A percentile compares a stretch with the other conserved stretches of the same genome.
Conservation (phyloP, 1,140 invertebrate species). For the Drosophila aff. region DNA sequence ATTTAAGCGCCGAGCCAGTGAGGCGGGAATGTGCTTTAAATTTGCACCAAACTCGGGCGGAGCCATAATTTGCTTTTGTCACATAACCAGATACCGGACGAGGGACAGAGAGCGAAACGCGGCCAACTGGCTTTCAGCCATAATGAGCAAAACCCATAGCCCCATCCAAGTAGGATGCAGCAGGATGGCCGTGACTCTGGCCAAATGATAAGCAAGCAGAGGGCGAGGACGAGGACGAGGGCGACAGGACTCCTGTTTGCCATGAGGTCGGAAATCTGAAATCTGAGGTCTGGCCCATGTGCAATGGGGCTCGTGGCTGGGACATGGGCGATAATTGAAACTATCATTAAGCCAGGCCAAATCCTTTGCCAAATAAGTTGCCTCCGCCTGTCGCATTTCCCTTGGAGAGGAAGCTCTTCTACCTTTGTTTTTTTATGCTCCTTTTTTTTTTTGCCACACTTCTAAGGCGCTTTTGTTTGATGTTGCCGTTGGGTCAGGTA, state of each 20-base stretch:
- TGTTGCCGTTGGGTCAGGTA: slow-evolving; percentile 39
- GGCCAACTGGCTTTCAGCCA: slow-evolving; percentile 67
- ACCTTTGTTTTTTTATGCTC: slow-evolving; percentile 1
- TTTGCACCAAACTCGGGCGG: slow-evolving; percentile 43
- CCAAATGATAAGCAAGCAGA: slow-evolving; percentile 57
- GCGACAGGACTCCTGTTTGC: slow-evolving; percentile 26
- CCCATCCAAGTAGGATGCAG: slow-evolving; percentile 3
- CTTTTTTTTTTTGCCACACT: slow-evolving; percentile 23
- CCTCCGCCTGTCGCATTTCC: slow-evolving; percentile 7
- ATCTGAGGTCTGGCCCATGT: slow-evolving; percentile 57
- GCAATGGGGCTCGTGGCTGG: slow-evolving; percentile 42
- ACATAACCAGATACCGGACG: slow-evolving; percentile 27
- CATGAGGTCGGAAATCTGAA: slow-evolving; percentile 37
- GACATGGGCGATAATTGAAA: slow-evolving; percentile 77
- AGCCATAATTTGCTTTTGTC: slow-evolving; percentile 67
- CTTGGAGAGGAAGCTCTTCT: background rate
- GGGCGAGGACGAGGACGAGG: slow-evolving; percentile 1
- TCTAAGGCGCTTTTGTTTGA: slow-evolving; percentile 57
- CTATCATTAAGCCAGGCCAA: slow-evolving; percentile 74
- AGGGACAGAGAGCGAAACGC: slow-evolving; percentile 29
- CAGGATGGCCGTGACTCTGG: slow-evolving; percentile 33
- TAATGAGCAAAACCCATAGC: slow-evolving; percentile 56
- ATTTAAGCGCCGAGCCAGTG: slow-evolving; percentile 14
- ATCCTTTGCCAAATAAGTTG: slow-evolving; percentile 64
- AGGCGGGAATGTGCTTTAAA: slow-evolving; percentile 39